phyloP scores from a whole-genome alignment of 2,797 vertebrate species.

The Eulemur rubriventer region DNA sequence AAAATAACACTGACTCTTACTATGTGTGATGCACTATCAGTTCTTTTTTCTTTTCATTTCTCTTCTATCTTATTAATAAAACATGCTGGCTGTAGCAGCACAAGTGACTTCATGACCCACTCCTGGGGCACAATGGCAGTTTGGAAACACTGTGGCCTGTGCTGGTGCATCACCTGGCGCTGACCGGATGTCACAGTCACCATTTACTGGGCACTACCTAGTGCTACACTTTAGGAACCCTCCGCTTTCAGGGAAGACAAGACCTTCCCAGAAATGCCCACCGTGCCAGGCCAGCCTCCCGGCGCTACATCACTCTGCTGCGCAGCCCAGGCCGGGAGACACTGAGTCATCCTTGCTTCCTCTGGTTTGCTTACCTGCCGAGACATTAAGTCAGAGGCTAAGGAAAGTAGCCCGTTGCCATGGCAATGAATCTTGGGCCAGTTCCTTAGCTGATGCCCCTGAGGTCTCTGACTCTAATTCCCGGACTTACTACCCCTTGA shows the following conservation, averaged over 20 bases:
- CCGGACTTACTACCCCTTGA: neutral
- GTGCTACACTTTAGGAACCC: neutral
- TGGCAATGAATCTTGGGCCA: neutral
- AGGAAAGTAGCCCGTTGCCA: neutral
- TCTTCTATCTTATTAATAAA: neutral
- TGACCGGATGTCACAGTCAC: neutral
- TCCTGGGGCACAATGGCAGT: neutral
- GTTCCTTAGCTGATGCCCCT: neutral
- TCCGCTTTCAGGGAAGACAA: neutral
- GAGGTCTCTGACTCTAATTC: neutral
- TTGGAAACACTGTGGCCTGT: neutral
- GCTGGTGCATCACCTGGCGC: neutral
- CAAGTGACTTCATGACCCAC: neutral
- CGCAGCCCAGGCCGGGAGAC: neutral
- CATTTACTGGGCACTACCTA: neutral
- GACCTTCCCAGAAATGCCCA: neutral
- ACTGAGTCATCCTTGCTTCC: conserved; percentile 13
- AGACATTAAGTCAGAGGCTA: neutral
- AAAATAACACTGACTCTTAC: neutral
- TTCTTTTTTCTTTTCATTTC: neutral
- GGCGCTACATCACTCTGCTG: neutral
- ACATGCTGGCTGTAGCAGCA: neutral
- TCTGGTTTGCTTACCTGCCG: neutral
- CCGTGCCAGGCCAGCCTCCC: neutral
- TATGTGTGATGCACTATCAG: no score